phyloP scores from a whole-genome alignment of 1,140 invertebrate species.

The Sinonovacula constricta region DNA sequence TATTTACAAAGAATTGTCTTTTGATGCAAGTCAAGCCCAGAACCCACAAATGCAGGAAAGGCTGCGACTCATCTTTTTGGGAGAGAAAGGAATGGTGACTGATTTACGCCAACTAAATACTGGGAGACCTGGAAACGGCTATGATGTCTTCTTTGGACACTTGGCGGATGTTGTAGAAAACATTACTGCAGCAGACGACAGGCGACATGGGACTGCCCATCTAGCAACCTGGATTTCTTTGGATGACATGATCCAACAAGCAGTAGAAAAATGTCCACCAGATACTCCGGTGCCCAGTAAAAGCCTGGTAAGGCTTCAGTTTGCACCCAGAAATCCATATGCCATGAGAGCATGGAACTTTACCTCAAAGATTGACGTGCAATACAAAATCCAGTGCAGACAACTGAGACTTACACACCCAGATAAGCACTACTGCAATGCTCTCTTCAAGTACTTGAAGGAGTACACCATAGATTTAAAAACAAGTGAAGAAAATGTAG shows the following conservation, averaged over 20 bases:
- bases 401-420: constrained; percentile 43
- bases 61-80: constrained; percentile 50
- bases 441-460: constrained; percentile 49
- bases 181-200: constrained; percentile 52
- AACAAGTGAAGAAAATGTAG: neutral
- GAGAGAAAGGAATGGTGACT: constrained; percentile 40
- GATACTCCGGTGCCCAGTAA: constrained; percentile 37
- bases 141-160: constrained; percentile 49
- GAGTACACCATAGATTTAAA: constrained; percentile 18
- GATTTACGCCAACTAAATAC: constrained; percentile 49
- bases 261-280: constrained; percentile 32
- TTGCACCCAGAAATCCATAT: constrained; percentile 56
- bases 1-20: constrained; percentile 53
- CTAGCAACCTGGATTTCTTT: constrained; percentile 51
- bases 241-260: constrained; percentile 43
- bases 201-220: constrained; percentile 47
- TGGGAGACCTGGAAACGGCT: constrained; percentile 45
- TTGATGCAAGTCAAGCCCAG: constrained; percentile 40
- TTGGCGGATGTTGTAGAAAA: constrained; percentile 43
- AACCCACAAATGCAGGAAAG: constrained; percentile 49
- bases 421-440: constrained; percentile 56
- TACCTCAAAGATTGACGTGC: constrained; percentile 38
- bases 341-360: constrained; percentile 41
- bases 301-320: constrained; percentile 56
- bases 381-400: constrained; percentile 58